phyloP scores from a whole-genome alignment of 1,140 invertebrate genomes.

The Eueides isabella region DNA sequence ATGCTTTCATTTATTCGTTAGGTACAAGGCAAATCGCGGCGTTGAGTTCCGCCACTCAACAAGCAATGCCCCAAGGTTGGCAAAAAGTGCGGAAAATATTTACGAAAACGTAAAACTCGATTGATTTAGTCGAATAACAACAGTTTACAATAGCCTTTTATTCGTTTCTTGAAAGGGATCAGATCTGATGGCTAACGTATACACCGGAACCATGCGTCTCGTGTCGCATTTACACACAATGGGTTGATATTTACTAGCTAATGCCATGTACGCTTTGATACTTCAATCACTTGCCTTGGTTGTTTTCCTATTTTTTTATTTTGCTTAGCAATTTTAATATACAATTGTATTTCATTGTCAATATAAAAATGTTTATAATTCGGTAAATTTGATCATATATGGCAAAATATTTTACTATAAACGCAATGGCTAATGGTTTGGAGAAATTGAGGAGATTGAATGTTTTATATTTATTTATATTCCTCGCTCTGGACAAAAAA shows the following conservation, averaged over 20 bases:
- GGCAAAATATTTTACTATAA: too few species aligned
- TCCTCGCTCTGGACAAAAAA: too few species aligned
- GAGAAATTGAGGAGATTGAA: too few species aligned
- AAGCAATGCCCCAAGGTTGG: too few species aligned
- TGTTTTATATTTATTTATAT: too few species aligned
- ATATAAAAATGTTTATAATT: too few species aligned
- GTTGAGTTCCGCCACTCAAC: too few species aligned
- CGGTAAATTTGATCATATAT: too few species aligned
- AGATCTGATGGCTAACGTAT: conserved; percentile 17
- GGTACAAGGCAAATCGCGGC: too few species aligned
- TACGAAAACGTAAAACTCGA: not conserved
- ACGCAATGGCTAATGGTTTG: too few species aligned
- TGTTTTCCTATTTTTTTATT: not conserved
- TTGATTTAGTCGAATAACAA: conserved; percentile 13
- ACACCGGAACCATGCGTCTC: conserved; percentile 19
- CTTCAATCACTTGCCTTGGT: conserved; percentile 3
- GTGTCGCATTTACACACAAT: conserved; percentile 19
- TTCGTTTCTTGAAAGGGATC: conserved; percentile 19
- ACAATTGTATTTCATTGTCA: not conserved
- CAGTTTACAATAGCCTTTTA: conserved; percentile 19
- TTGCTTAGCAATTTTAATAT: not conserved
- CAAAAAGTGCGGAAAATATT: too few species aligned
- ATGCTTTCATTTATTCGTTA: too few species aligned
- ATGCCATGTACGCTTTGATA: conserved; percentile 1
- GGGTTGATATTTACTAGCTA: conserved; percentile 16